A percentile compares a stretch with the other conserved stretches of the same genome.
Evolutionary conservation across 2,113 vertebrate species (phyloP).

Genomic region (Cyrtonyx montezumae): DNA sequence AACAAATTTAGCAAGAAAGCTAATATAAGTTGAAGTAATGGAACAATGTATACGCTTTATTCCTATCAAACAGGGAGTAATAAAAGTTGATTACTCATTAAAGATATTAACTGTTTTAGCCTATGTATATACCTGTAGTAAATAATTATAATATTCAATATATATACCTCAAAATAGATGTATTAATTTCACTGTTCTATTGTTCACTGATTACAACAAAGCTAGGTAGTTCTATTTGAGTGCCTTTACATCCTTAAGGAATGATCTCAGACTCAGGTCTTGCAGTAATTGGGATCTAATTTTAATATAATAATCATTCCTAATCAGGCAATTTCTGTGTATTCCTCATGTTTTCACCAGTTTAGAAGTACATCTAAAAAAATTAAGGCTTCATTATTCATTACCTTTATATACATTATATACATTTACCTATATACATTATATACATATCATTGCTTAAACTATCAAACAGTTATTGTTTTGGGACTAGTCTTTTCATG

Average conservation of each 20-base stretch:
- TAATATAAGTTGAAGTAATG: neutral
- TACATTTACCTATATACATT: too few relatives aligned
- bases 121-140: neutral
- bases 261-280: neutral
- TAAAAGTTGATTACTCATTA: neutral
- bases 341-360: neutral
- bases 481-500: neutral
- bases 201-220: neutral
- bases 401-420: too few relatives aligned
- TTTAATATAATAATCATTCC: neutral
- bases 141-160: neutral
- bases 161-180: neutral
- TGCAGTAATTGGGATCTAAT: neutral
- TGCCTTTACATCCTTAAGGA: neutral
- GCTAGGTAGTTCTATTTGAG: neutral
- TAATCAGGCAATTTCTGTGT: neutral
- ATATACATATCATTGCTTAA: too few relatives aligned
- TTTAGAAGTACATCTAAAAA: neutral
- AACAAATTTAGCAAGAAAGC: neutral
- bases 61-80: neutral
- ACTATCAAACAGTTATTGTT: neutral
- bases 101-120: neutral
- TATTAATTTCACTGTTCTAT: neutral
- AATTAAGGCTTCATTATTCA: too few relatives aligned
- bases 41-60: neutral